These are phyloP conservation scores for Melanchra persicariae DNA, from an alignment of 2,888 invertebrate genomes.

Conservation along the genomic window DNA sequence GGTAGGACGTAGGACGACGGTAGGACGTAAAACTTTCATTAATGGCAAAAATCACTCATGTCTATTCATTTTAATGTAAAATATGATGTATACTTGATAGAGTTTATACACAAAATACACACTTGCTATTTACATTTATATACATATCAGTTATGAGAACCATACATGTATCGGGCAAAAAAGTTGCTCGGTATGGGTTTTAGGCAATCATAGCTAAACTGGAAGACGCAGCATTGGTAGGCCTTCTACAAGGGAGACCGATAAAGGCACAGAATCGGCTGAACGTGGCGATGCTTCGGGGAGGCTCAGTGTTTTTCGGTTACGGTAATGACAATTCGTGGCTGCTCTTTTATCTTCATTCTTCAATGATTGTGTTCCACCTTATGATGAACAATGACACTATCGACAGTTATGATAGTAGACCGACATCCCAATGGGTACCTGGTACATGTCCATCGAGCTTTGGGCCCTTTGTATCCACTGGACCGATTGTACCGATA, in stretches of 20 bases:
- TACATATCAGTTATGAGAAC: not conserved
- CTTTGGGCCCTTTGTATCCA: slow-evolving; percentile 55
- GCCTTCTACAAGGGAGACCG: not conserved
- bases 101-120: not conserved
- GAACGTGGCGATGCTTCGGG: not conserved
- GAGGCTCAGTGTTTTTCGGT: not conserved
- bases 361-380: slow-evolving; percentile 32
- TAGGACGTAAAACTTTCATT: not conserved
- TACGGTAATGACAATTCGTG: not conserved
- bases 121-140: not conserved
- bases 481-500: slow-evolving; percentile 46
- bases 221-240: not conserved
- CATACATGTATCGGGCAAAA: too few species aligned
- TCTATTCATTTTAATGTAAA: not conserved
- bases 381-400: slow-evolving; percentile 26
- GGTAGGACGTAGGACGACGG: not conserved
- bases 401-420: slow-evolving; percentile 47
- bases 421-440: slow-evolving; percentile 48
- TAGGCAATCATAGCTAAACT: not conserved
- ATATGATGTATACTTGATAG: not conserved
- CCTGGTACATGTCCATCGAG: slow-evolving; percentile 62
- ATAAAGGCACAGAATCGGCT: not conserved
- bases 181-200: not conserved
- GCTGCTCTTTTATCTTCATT: not conserved
- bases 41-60: not conserved